Evolutionary conservation across 2,888 invertebrate species (phyloP).

Genomic region (Thymelicus acteon): DNA sequence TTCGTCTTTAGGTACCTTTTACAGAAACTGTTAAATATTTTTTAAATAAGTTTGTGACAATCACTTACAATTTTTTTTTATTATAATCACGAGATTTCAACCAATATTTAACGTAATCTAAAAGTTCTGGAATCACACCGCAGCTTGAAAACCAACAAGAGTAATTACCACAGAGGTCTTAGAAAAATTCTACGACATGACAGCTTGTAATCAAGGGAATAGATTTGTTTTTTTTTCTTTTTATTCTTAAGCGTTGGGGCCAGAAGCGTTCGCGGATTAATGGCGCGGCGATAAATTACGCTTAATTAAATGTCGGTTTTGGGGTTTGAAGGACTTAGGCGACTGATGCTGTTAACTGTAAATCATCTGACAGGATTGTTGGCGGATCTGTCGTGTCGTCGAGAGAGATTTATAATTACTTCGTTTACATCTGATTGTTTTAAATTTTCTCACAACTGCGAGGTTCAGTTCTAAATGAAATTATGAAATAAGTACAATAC

Average conservation of each 20-base stretch:
- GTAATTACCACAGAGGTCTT: conserved; percentile 81
- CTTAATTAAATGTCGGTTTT: conserved; percentile 79
- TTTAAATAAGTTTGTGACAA: too few species aligned
- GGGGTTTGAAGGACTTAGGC: conserved; percentile 48
- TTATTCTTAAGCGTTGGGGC: conserved; percentile 59
- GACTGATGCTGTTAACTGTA: conserved; percentile 22
- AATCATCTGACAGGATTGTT: conserved; percentile 28
- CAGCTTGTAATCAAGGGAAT: conserved; percentile 84
- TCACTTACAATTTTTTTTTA: too few species aligned
- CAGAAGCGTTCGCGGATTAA: conserved; percentile 74
- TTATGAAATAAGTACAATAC: too few species aligned
- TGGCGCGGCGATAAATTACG: conserved; percentile 76
- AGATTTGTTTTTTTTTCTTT: conserved; percentile 65
- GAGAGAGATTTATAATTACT: neutral
- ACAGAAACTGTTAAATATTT: too few species aligned
- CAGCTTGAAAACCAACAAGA: conserved; percentile 64
- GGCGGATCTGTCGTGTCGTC: conserved; percentile 25
- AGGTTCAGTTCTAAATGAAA: neutral
- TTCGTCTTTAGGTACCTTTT: too few species aligned
- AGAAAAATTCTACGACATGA: conserved; percentile 82
- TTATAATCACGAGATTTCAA: too few species aligned
- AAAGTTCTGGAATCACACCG: conserved; percentile 10
- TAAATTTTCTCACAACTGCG: neutral
- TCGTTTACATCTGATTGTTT: neutral
- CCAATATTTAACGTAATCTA: neutral